Percentiles rank a stretch among this genome's conserved stretches.
Evolutionary conservation across 2,113 vertebrate species (phyloP).

Genomic region (Dinomys branickii): DNA sequence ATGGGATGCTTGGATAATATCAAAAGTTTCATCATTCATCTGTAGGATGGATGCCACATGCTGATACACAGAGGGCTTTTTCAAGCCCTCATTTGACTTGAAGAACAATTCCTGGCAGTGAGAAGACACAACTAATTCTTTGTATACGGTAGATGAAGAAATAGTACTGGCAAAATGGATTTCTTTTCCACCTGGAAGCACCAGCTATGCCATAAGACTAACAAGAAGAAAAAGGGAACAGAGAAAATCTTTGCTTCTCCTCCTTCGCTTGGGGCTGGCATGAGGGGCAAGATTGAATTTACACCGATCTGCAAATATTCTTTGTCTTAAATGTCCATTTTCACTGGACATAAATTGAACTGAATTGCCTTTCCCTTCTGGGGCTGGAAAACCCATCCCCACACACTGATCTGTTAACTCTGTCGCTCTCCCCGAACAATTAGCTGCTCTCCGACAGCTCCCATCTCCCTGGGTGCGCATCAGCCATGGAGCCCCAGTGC

Average conservation of each 20-base stretch:
- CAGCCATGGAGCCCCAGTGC: background rate
- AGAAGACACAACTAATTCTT: background rate
- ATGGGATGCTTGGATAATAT: background rate
- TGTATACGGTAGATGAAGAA: conserved; percentile 31
- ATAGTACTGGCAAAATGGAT: background rate
- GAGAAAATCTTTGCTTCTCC: background rate
- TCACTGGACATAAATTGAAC: conserved; percentile 69
- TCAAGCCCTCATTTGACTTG: background rate
- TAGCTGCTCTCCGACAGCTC: conserved; percentile 28
- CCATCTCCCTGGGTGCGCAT: background rate
- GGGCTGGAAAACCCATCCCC: conserved; percentile 22
- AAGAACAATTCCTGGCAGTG: background rate
- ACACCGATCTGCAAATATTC: conserved; percentile 72
- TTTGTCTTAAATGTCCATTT: conserved; percentile 69
- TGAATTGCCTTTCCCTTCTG: conserved; percentile 63
- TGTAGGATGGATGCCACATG: background rate
- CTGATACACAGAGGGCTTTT: background rate
- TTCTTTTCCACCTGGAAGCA: background rate
- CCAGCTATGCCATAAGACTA: background rate
- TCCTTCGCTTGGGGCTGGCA: conserved; percentile 8
- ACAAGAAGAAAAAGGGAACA: background rate
- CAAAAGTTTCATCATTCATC: background rate
- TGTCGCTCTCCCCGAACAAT: conserved; percentile 44
- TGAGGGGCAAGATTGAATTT: conserved; percentile 63
- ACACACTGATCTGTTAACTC: conserved; percentile 51